phyloP scores from a whole-genome alignment of 2,797 vertebrate genomes.

The Bryconaethiops microstoma region DNA sequence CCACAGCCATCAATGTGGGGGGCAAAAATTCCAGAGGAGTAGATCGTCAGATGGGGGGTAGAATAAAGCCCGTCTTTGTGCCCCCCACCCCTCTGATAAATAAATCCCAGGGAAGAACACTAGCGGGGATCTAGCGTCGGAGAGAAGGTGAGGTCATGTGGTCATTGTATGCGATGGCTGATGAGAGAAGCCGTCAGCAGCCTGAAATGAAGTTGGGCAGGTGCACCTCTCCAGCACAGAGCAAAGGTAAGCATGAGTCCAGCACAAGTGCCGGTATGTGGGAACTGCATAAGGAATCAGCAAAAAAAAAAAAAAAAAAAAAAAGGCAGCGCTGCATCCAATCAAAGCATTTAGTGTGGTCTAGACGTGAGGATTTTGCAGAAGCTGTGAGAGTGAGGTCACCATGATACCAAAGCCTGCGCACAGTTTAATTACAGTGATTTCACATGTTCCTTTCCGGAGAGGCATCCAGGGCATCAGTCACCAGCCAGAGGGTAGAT shows the following conservation, averaged over 20 bases:
- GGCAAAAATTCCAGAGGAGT: slow-evolving; percentile 57
- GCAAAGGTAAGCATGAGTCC: slow-evolving; percentile 48
- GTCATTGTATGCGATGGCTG: slow-evolving; percentile 79
- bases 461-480: slow-evolving; percentile 21
- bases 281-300: slow-evolving; percentile 14
- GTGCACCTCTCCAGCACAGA: slow-evolving; percentile 69
- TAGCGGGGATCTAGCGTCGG: slow-evolving; percentile 65
- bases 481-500: neutral
- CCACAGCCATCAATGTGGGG: slow-evolving; percentile 52
- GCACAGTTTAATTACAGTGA: slow-evolving; percentile 2
- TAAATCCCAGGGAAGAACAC: slow-evolving; percentile 55
- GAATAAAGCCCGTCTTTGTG: slow-evolving; percentile 82
- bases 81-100: slow-evolving; percentile 60
- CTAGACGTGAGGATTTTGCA: slow-evolving; percentile 25
- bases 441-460: slow-evolving; percentile 12
- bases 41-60: slow-evolving; percentile 59
- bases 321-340: slow-evolving; percentile 10
- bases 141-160: slow-evolving; percentile 81
- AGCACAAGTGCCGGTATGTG: slow-evolving; percentile 23
- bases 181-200: slow-evolving; percentile 83
- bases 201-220: slow-evolving; percentile 83
- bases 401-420: slow-evolving; percentile 14
- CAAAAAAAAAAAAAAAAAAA: neutral
- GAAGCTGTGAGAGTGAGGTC: slow-evolving; percentile 24
- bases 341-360: slow-evolving; percentile 10